Evolutionary conservation across 2,888 invertebrate species (phyloP).

Genomic region (Furcula furcula): DNA sequence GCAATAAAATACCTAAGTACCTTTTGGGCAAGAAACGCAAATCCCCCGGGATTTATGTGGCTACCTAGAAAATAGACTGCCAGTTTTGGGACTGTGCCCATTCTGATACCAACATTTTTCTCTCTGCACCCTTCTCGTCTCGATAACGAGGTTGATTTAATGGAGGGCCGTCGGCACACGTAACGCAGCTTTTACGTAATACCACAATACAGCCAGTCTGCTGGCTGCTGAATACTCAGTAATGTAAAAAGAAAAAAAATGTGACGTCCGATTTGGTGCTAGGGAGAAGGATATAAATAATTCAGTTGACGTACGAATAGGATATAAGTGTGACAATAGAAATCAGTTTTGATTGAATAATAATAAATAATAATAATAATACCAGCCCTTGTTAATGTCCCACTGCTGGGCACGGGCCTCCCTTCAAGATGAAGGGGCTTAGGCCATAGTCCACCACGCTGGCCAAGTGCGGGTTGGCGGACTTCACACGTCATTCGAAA

Average conservation of each 20-base stretch:
- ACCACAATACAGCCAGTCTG: neutral
- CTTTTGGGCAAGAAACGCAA: slow-evolving; percentile 13
- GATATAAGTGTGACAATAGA: neutral
- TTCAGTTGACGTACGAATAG: neutral
- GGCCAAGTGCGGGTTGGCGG: too few relatives aligned
- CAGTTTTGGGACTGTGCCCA: slow-evolving; percentile 3
- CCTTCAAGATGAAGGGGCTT: too few relatives aligned
- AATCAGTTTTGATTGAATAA: neutral
- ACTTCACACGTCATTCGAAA: too few relatives aligned
- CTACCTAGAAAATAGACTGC: slow-evolving; percentile 8
- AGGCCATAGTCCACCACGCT: too few relatives aligned
- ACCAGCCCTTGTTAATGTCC: too few relatives aligned
- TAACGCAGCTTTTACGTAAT: slow-evolving; percentile 2
- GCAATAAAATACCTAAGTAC: slow-evolving; percentile 13
- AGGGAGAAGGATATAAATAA: neutral
- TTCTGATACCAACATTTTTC: slow-evolving; percentile 7
- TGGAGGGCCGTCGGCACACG: slow-evolving; percentile 4
- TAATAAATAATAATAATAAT: too few relatives aligned
- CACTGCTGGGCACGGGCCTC: too few relatives aligned
- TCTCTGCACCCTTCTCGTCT: slow-evolving; percentile 11
- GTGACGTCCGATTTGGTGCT: neutral
- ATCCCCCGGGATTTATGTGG: slow-evolving; percentile 30
- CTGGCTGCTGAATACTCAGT: neutral
- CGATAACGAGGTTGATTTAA: slow-evolving; percentile 19
- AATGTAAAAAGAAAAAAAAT: too few relatives aligned